Evolutionary conservation across 2,113 vertebrate genomes (phyloP).

Genomic region (Dryoscopus gambensis): DNA sequence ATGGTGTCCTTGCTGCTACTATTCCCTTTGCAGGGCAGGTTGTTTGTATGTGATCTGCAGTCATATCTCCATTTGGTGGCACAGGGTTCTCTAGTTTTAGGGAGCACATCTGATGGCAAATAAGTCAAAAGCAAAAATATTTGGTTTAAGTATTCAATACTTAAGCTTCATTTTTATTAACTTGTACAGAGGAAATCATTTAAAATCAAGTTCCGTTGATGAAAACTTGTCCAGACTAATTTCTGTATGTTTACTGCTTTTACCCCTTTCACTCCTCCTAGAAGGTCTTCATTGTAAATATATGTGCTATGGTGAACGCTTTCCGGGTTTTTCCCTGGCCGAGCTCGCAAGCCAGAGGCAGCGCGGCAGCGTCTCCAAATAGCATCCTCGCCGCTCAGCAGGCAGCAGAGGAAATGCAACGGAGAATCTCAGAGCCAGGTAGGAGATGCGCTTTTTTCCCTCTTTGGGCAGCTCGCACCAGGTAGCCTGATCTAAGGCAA

Average conservation of each 20-base stretch:
- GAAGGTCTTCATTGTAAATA: neutral
- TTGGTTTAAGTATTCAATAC: neutral
- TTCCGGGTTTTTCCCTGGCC: no score
- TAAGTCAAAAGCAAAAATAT: neutral
- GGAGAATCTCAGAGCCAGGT: no score
- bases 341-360: no score
- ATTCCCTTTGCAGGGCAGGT: neutral
- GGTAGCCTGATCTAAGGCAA: no score
- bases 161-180: neutral
- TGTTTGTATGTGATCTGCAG: neutral
- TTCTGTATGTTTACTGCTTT: neutral
- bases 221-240: neutral
- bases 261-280: neutral
- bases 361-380: no score
- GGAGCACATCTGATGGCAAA: neutral
- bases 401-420: no score
- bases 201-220: neutral
- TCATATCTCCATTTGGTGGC: neutral
- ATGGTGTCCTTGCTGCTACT: neutral
- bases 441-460: no score
- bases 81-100: neutral
- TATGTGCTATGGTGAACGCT: neutral
- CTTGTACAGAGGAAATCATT: neutral
- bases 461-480: no score
- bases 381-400: no score